Evolutionary conservation across 2,888 invertebrate genomes (phyloP).

Genomic region (Horisme vitalbata): DNA sequence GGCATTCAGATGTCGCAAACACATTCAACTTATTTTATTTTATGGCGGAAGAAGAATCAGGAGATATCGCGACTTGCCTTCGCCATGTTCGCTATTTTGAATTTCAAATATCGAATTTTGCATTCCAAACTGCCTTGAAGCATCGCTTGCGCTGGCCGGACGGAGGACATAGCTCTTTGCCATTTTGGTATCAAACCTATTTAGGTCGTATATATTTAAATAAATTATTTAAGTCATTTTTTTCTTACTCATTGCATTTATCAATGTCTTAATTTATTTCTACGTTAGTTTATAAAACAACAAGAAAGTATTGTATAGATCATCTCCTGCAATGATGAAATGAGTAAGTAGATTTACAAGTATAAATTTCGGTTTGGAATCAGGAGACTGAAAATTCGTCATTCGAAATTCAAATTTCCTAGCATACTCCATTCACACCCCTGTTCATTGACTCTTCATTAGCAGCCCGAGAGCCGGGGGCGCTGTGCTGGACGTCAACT

Average conservation of each 20-base stretch:
- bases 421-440: constrained; percentile 32
- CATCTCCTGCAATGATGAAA: too few relatives aligned
- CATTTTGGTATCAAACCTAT: constrained; percentile 44
- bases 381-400: too few relatives aligned
- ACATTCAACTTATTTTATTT: constrained; percentile 67
- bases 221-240: too few relatives aligned
- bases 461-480: constrained; percentile 40
- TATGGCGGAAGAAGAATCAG: constrained; percentile 61
- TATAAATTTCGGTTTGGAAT: too few relatives aligned
- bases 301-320: too few relatives aligned
- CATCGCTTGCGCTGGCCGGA: constrained; percentile 50
- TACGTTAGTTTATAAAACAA: too few relatives aligned
- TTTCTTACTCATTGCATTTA: too few relatives aligned
- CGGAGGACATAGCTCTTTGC: constrained; percentile 48
- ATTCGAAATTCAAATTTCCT: constrained; percentile 42
- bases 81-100: constrained; percentile 69
- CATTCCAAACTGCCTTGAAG: constrained; percentile 71
- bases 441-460: constrained; percentile 39
- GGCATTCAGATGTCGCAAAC: constrained; percentile 61
- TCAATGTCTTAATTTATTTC: too few relatives aligned
- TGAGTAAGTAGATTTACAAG: too few relatives aligned
- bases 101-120: constrained; percentile 78
- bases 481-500: constrained; percentile 53
- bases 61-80: constrained; percentile 54
- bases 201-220: constrained; percentile 9